Evolutionary conservation across 2,888 invertebrate genomes (phyloP), one percentile per base, ranked within the genome.

Genomic region (Caenorhabditis wallacei): DNA sequence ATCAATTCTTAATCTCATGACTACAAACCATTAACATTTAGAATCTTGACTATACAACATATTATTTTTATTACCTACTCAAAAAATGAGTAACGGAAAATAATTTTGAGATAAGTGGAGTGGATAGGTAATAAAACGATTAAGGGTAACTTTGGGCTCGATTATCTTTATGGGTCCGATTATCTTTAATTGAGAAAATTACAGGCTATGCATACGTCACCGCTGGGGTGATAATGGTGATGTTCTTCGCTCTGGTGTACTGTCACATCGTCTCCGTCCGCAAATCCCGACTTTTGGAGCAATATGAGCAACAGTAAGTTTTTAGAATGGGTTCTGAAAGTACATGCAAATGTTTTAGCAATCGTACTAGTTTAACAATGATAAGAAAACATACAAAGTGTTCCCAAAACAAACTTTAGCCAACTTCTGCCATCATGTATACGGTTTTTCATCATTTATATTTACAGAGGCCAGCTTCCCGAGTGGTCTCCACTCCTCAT

Each of bases 401-500:
- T 43, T 53, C 53, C n/a, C 53, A 68, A 64, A 51, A 30, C 48
- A 64, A 64, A 53, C 68, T 37, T 16, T 16, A 8, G 53, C 20
- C n/a, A 51, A 35, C n/a, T 35, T 66, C 20, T 24, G 4, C n/a
- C 46, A 18, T 18, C n/a, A 22, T 26, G 37, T 20, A 35, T 53
- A 35, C 13, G 35, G 13, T 61, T 30, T 40, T 4, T 35, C 35
- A 10, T 7, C 35, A 35, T 10, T 11, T 13, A 24, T 71, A 66
- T 78, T 82, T 82, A 37, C 82, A 82, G 82, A 69, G 63, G 63
- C 20, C 40, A 40, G 3, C 70, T 69, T 24, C 70, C 78, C 54
- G 85, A 85, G 76, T 80, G 82, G 82, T 76, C 85, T 20, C 85
- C 85, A 3, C 75, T 85, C 20, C 66, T 85, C 30, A 64, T 63